phyloP scores from a whole-genome alignment of 2,113 vertebrate genomes.

The Argyrosomus japonicus region DNA sequence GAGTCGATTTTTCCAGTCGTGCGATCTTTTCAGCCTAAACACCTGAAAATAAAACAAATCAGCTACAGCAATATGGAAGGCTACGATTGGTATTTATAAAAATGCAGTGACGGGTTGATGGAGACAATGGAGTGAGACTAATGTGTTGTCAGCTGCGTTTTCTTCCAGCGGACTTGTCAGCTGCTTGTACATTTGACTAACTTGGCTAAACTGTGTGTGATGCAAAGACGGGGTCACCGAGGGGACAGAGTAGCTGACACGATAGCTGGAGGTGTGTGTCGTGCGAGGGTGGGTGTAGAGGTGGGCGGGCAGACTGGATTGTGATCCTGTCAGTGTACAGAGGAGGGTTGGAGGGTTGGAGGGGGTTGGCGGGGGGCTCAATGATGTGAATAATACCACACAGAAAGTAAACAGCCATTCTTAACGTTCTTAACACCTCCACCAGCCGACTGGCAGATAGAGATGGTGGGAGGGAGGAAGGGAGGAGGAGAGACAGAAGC shows the following conservation, averaged over 20 bases:
- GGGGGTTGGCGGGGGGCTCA: constrained; percentile 25
- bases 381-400: constrained; percentile 74
- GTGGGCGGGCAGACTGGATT: constrained; percentile 48
- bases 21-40: neutral
- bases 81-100: constrained; percentile 6
- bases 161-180: constrained; percentile 50
- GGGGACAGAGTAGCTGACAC: constrained; percentile 77
- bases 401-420: constrained; percentile 73
- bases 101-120: constrained; percentile 8
- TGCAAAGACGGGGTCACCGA: constrained; percentile 70
- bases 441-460: constrained; percentile 63
- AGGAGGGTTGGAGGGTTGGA: neutral
- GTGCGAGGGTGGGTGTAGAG: constrained; percentile 10
- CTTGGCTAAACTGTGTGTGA: constrained; percentile 53
- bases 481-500: constrained; percentile 25
- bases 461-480: constrained; percentile 20
- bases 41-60: constrained; percentile 20
- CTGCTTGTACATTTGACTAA: constrained; percentile 47
- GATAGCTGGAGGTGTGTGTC: constrained; percentile 61
- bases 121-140: constrained; percentile 46
- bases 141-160: constrained; percentile 41
- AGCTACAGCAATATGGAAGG: neutral
- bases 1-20: neutral
- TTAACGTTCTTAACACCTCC: constrained; percentile 71
- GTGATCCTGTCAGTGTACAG: constrained; percentile 54